Base-by-base conservation (phyloP, 1,140 invertebrate species). In the Meloidogyne hapla region DNA sequence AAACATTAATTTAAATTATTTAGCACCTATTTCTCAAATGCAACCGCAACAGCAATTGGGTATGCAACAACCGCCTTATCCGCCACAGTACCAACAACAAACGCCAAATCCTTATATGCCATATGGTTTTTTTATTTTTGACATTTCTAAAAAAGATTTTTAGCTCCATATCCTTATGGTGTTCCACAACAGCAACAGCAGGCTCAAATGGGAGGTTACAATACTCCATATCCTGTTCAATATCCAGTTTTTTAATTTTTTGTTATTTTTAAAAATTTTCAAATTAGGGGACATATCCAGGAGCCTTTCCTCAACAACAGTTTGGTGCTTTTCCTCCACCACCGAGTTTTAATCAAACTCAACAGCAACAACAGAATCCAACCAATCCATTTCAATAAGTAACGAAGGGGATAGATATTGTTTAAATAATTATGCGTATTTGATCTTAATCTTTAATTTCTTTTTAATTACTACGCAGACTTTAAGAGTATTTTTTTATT, bases 181-280 rank as follows among this genome's bases (percentile, higher is more conserved):
- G 63, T 48, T 75, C 74, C 21, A 13, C 74, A 10, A 26, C 61
- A 26, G 3, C 56, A 61, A n/a, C 77, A 81, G 64, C 79, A 70
- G 25, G 61, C 67, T 2, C 65, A 65, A 5, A 18, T 15, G 13
- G 45, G 45, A 18, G 45, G 45, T n/a, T 56, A 56, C 15, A 68
- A n/a, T 33, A 80, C 78, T n/a, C 78, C 78, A 8, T 80, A 80
- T 61, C 78, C 78, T 26, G 66, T 80, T 25, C 61, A 76, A 33
- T 80, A 80, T 68, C 78, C 78, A 8, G 48, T 56, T 56, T 56
- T 56, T 33, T 33, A 1, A 18, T n/a, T 56, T 56, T 56, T 42
- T 12, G 45, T 48, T 18, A 18, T n/a, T n/a, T 56, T 56, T 3
- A n/a, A 56, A 18, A 18, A 48, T n/a, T n/a, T n/a, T n/a, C n/a